Base-by-base conservation (phyloP, 2,888 invertebrate species). In the Zygogramma bicolorata region DNA sequence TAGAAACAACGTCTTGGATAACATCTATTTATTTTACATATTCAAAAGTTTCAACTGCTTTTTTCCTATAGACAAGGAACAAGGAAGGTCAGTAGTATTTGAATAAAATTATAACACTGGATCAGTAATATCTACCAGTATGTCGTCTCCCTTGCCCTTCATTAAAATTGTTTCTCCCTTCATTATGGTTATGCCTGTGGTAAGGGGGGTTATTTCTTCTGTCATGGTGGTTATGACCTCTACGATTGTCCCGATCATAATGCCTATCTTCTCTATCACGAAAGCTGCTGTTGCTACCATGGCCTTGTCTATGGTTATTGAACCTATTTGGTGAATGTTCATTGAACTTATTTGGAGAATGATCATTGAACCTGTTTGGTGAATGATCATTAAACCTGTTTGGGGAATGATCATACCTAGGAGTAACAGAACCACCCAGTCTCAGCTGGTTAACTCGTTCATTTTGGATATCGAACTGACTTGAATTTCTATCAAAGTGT, bases 141-240 rank as follows among this genome's bases (percentile, higher is more conserved):
- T 74, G 69, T 68, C 70, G 53, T 60, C 71, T 69, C 20, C 67
- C 68, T 20, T 69, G 66, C 59, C 72, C 60, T 15, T 67, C 68
- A 29, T 38, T 69, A 61, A 70, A 76, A 60, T 67, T 69, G n/a
- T 61, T 58, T 42, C 74, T 73, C 53, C 76, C 65, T 25, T 74
- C 74, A 59, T 63, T 59, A 40, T 59, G 71, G 49, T 70, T 65
- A 38, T 73, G 68, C 27, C 70, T 72, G 65, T 59, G 63, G 13
- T 63, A 60, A 10, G 70, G 67, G 25, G 70, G 68, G 42, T 68
- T 42, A 15, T 65, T 40, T 40, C 53, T 53, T n/a, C 70, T 73
- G 57, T 61, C 67, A 53, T 78, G 73, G 18, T 70, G 73, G 40
- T 66, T 46, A n/a, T 65, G 59, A 57, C 66, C 63, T 53, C 71